phyloP scores from a whole-genome alignment of 2,888 invertebrate species.

The Rhyacophila evoluta region DNA sequence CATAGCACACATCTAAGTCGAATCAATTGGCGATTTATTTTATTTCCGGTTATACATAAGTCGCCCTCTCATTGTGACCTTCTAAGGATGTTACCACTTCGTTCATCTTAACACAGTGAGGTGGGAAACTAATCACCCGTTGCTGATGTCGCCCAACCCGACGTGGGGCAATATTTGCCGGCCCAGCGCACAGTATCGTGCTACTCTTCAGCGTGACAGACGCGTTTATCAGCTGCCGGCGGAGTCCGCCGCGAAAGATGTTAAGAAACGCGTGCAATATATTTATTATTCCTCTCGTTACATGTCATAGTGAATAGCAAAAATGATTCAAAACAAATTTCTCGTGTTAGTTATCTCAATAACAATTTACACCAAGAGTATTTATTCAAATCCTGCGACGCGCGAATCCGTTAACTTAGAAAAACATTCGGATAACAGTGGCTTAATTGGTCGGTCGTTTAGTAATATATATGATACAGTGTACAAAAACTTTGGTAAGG shows the following conservation, averaged over 20 bases:
- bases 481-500: neutral
- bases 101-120: neutral
- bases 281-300: neutral
- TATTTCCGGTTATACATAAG: neutral
- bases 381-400: conserved; percentile 32
- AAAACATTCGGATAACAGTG: neutral
- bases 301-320: conserved; percentile 13
- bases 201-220: neutral
- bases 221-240: neutral
- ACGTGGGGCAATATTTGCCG: neutral
- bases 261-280: conserved; percentile 15
- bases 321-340: conserved; percentile 40
- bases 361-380: conserved; percentile 38
- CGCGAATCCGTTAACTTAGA: neutral
- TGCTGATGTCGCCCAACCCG: neutral
- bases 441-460: neutral
- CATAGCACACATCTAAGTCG: neutral
- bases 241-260: conserved; percentile 23
- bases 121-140: neutral
- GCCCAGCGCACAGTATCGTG: conserved; percentile 3
- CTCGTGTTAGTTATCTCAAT: conserved; percentile 36
- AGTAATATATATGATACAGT: neutral
- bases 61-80: neutral
- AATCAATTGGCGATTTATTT: neutral
- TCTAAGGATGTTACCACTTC: conserved; percentile 5